Evolutionary conservation across 2,113 vertebrate species (phyloP).

Genomic region (Ammodytes dubius): DNA sequence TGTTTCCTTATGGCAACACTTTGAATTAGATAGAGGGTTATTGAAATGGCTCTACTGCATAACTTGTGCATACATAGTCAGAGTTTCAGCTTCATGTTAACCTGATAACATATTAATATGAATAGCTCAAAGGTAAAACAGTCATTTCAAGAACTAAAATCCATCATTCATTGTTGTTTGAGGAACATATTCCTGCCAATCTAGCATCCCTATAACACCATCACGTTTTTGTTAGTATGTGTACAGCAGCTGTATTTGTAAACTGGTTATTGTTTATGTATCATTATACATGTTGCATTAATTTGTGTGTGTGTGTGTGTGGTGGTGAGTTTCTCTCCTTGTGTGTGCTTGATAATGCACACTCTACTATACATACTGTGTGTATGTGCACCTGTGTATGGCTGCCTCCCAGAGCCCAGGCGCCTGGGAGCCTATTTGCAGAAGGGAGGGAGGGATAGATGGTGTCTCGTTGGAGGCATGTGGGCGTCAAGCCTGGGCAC

Average conservation of each 20-base stretch:
- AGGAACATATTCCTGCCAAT: neutral
- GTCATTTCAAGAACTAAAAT: neutral
- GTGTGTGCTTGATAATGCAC: constrained; percentile 1
- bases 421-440: constrained; percentile 61
- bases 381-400: constrained; percentile 10
- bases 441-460: constrained; percentile 53
- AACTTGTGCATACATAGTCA: neutral
- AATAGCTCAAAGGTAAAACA: neutral
- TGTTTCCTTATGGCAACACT: no score
- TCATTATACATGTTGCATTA: neutral
- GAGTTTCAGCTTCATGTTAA: neutral
- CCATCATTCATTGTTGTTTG: neutral
- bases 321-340: neutral
- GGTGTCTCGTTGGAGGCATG: constrained; percentile 65
- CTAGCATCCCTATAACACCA: neutral
- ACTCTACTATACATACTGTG: constrained; percentile 10
- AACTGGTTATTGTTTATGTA: neutral
- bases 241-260: neutral
- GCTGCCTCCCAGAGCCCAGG: constrained; percentile 31
- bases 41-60: neutral
- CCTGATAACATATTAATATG: neutral
- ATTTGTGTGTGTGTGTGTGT: neutral
- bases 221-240: neutral
- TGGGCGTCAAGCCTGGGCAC: constrained; percentile 77
- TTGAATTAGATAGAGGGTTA: no score